A percentile compares a stretch with the other conserved stretches of the same genome.
Conservation (phyloP, 2,888 invertebrate species). For the Spilarctia lutea region DNA sequence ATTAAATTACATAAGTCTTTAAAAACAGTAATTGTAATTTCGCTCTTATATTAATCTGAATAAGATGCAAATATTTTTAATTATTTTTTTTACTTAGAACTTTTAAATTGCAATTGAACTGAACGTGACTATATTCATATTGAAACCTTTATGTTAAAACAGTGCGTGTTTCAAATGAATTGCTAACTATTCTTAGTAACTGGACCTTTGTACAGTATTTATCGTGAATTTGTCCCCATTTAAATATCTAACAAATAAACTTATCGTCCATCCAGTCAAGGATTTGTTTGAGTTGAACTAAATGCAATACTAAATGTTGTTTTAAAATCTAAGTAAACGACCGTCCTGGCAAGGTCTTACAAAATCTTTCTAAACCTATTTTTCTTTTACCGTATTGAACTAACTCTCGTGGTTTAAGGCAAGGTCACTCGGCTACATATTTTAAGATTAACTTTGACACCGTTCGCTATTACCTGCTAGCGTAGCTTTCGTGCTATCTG, state of each 20-base stretch:
- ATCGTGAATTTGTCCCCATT: neutral
- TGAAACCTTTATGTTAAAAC: neutral
- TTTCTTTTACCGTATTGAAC: too few relatives aligned
- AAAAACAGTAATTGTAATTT: neutral
- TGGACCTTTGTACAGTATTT: neutral
- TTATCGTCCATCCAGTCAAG: neutral
- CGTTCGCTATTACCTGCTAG: too few relatives aligned
- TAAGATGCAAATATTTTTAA: neutral
- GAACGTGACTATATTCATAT: neutral
- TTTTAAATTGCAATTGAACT: neutral
- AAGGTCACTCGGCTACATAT: too few relatives aligned
- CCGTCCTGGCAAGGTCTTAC: neutral
- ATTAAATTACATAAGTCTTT: neutral
- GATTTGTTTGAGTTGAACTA: neutral
- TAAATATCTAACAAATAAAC: neutral
- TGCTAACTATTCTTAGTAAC: neutral
- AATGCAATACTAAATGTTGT: neutral
- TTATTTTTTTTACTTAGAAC: neutral
- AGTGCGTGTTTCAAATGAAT: neutral
- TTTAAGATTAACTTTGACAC: too few relatives aligned
- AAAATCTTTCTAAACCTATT: too few relatives aligned
- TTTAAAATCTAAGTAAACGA: neutral
- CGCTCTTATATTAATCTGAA: rapidly evolving
- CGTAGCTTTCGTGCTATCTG: too few relatives aligned
- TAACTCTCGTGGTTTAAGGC: too few relatives aligned